Conservation (phyloP, 2,113 vertebrate species). For the Hippotragus niger region DNA sequence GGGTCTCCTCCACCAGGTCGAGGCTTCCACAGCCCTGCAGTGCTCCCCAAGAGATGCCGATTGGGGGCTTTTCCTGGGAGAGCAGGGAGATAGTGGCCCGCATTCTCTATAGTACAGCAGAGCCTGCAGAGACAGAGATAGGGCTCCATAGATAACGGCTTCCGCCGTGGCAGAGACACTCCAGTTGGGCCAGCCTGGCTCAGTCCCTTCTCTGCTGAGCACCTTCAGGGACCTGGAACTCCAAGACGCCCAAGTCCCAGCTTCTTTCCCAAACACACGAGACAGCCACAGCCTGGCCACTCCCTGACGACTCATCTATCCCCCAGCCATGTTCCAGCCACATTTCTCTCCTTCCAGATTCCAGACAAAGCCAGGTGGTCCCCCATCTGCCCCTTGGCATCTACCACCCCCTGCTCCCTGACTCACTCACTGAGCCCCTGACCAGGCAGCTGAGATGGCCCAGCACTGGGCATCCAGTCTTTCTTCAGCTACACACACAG, state of each 20-base stretch:
- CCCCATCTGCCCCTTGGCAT: neutral
- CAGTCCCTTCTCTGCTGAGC: no score
- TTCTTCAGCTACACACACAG: neutral
- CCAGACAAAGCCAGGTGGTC: neutral
- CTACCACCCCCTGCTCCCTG: neutral
- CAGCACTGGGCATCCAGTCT: neutral
- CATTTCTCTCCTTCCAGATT: neutral
- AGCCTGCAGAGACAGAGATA: no score
- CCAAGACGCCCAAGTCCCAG: neutral
- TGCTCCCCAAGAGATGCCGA: accelerated
- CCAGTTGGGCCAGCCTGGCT: neutral
- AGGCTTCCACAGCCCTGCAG: neutral
- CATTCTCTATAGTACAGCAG: accelerated
- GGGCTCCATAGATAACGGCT: accelerated
- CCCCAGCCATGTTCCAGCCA: neutral
- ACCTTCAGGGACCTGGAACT: neutral
- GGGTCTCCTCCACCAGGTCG: neutral
- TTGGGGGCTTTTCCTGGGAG: no score
- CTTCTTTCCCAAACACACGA: neutral
- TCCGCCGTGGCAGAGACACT: neutral
- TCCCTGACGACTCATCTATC: accelerated
- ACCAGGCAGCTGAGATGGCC: accelerated
- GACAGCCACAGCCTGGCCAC: no score
- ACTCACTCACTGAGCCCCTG: neutral
- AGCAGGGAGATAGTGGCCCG: neutral